Percentiles rank a stretch among this genome's conserved stretches.
Conservation (phyloP, 1,140 invertebrate genomes). For the Euwallacea fornicatus region DNA sequence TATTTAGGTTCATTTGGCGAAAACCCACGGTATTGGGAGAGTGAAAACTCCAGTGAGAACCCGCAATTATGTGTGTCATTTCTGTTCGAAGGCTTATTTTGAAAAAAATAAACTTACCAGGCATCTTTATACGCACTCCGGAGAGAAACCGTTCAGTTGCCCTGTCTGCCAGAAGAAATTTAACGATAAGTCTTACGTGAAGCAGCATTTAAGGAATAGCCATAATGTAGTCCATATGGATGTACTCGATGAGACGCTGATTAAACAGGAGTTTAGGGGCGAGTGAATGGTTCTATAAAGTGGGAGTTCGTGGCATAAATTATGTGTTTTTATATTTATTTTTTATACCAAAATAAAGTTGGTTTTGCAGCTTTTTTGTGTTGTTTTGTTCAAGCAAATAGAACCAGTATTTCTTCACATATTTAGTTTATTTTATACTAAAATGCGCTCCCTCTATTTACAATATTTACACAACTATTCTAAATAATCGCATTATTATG, state of each 20-base stretch:
- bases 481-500: no score
- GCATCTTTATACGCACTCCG: conserved; percentile 68
- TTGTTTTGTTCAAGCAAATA: no score
- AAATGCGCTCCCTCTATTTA: no score
- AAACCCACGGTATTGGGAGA: conserved; percentile 36
- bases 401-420: no score
- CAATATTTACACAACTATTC: no score
- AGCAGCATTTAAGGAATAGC: conserved; percentile 37
- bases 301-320: no score
- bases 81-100: conserved; percentile 57
- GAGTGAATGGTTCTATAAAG: no score
- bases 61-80: conserved; percentile 38
- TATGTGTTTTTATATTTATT: no score
- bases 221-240: conserved; percentile 25
- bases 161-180: conserved; percentile 62
- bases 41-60: conserved; percentile 37
- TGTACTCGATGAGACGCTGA: background rate
- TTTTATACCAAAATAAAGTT: no score
- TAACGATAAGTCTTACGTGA: conserved; percentile 43
- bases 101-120: conserved; percentile 62
- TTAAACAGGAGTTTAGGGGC: background rate
- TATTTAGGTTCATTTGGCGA: conserved; percentile 41
- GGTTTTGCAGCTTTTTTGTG: no score
- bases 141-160: conserved; percentile 69
- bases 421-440: no score